Evolutionary conservation across 2,888 invertebrate species (phyloP), one percentile per base, ranked within the genome.

Genomic region (Campoplex capitator): DNA sequence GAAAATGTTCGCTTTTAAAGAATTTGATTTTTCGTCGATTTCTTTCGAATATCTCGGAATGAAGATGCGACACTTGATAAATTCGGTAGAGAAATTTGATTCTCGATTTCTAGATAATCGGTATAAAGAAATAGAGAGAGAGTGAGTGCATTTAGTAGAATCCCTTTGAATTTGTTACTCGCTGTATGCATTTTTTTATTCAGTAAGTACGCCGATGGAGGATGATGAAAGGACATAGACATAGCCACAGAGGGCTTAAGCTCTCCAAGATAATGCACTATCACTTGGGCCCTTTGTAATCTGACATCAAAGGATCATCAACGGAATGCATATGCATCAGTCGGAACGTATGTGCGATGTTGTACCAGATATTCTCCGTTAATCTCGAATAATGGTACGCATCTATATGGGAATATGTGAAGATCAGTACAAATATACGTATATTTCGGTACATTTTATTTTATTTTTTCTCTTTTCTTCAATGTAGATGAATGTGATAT

Each of bases 251-350:
- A 70, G 58, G 79, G n/a, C 56, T 58, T 42, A 56, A 45, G 79
- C 76, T 51, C 62, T 13, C 62, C 35, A 65, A 70, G 75, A 71
- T 80, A 75, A 80, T 70, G 84, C 62, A 75, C 75, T 62, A 79
- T 79, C 42, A 73, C 73, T 51, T n/a, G 23, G 42, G 32, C 70
- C 70, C 88, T 88, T 88, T 88, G 87, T 88, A 77, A 81, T 73
- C 48, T 28, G 48, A 78, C 83, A 88, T 89, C 89, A 89, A 88
- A 89, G 87, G 62, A 74, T 87, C 83, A 86, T 85, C 79, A 71
- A 23, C 76, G 85, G 58, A 48, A n/a, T 35, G 35, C 67, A 65
- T 56, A 65, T 58, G 75, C 81, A 84, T 86, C 75, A 67, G 80
- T 84, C 79, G n/a, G 54, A 70, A 80, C 62, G 79, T 70, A 65